These are phyloP conservation scores for Hylomyscus alleni DNA, from an alignment of 2,797 vertebrate species.

Conservation along the genomic window DNA sequence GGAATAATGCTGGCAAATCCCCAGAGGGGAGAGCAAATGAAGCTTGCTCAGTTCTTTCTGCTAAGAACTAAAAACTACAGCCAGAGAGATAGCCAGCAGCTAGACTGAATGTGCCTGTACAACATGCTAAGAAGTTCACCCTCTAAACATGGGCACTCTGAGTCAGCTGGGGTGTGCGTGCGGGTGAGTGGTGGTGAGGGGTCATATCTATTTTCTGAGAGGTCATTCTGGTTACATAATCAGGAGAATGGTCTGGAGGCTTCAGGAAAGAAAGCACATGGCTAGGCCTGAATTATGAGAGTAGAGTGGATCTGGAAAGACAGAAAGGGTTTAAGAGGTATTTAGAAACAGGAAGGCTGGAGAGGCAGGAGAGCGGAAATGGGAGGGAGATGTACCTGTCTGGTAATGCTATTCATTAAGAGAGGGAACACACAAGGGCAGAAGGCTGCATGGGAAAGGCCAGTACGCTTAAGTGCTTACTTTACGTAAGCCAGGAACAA, in stretches of 20 bases:
- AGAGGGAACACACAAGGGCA: background rate
- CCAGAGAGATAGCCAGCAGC: background rate
- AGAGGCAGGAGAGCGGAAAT: background rate
- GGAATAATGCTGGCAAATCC: background rate
- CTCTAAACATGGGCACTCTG: background rate
- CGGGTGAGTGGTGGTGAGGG: background rate
- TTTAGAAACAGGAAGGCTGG: background rate
- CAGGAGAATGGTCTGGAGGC: background rate
- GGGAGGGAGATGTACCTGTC: background rate
- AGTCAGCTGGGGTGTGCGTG: background rate
- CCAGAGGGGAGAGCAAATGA: background rate
- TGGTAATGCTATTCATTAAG: background rate
- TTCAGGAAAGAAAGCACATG: background rate
- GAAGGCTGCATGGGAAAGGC: background rate
- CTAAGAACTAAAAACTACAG: conserved; percentile 53
- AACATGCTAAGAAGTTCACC: conserved; percentile 9
- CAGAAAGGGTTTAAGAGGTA: background rate
- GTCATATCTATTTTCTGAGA: conserved; percentile 45
- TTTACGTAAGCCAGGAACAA: background rate
- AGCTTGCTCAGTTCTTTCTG: background rate
- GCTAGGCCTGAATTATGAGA: background rate
- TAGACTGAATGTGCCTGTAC: background rate
- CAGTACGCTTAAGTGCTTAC: background rate
- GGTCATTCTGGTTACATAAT: background rate
- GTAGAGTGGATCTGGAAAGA: background rate